phyloP scores from a whole-genome alignment of 2,888 invertebrate genomes.

The Tinea pellionella region DNA sequence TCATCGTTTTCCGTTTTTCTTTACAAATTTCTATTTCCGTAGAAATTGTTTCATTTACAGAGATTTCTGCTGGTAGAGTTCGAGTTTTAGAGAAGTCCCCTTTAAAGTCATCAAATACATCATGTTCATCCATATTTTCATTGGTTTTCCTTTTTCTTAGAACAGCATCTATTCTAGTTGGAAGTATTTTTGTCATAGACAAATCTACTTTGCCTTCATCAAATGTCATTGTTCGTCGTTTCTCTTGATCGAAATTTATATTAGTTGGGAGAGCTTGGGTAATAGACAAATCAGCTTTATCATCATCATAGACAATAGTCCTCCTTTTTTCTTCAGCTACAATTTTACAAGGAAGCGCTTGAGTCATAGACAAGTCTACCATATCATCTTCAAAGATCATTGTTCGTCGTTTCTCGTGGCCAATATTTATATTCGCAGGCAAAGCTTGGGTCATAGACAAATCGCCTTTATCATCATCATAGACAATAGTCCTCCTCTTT shows the following conservation, averaged over 20 bases:
- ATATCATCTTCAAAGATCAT: background rate
- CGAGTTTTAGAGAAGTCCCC: too few relatives aligned
- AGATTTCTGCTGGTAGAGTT: too few relatives aligned
- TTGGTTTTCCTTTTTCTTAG: too few relatives aligned
- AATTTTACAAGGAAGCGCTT: background rate
- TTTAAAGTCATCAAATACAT: too few relatives aligned
- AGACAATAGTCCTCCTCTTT: conserved; percentile 22
- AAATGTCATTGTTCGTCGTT: background rate
- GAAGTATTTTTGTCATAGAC: conserved; percentile 25
- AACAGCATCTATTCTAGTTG: too few relatives aligned
- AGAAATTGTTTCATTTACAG: too few relatives aligned
- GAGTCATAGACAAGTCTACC: background rate
- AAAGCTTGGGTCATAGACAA: conserved; percentile 26
- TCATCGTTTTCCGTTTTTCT: too few relatives aligned
- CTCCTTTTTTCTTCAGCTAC: conserved; percentile 15
- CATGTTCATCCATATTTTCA: too few relatives aligned
- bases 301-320: conserved; percentile 23
- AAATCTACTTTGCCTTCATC: conserved; percentile 20
- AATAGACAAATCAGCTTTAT: conserved; percentile 23
- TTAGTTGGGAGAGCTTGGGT: conserved; percentile 23
- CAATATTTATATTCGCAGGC: conserved; percentile 14
- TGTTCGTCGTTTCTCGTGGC: background rate
- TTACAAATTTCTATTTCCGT: too few relatives aligned
- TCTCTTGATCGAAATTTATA: background rate
- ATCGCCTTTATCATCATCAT: conserved; percentile 20